A percentile compares a stretch with the other conserved stretches of the same genome.
Evolutionary conservation across 2,797 vertebrate species (phyloP).

Genomic region (Notolabrus celidotus): DNA sequence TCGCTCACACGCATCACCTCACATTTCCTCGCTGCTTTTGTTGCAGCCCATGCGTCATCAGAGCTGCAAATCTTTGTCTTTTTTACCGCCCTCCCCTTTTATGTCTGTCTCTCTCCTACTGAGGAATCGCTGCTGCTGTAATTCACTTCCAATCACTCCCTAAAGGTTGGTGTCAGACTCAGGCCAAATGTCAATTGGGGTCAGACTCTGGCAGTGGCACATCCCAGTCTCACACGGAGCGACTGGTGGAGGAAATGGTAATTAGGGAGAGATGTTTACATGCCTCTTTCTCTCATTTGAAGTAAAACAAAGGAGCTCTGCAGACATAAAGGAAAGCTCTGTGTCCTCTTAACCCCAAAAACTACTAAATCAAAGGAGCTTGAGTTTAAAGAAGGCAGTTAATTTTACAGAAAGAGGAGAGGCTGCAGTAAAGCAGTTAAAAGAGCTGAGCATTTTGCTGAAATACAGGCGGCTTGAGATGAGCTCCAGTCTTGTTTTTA

Average conservation of each 20-base stretch:
- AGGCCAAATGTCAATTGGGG: slow-evolving; percentile 74
- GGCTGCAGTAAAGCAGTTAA: slow-evolving; percentile 28
- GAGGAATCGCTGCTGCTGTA: slow-evolving; percentile 54
- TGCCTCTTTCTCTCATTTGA: slow-evolving; percentile 14
- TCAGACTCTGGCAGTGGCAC: slow-evolving; percentile 59
- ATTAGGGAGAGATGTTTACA: not conserved
- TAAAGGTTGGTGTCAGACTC: slow-evolving; percentile 66
- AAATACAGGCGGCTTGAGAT: slow-evolving; percentile 30
- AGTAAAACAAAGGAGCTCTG: slow-evolving; percentile 32
- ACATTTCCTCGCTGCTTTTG: slow-evolving; percentile 36
- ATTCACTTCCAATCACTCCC: slow-evolving; percentile 72
- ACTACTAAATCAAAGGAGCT: not conserved
- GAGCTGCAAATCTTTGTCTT: slow-evolving; percentile 6
- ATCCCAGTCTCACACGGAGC: slow-evolving; percentile 53
- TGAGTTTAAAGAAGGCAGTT: slow-evolving; percentile 32
- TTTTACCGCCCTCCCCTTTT: not conserved
- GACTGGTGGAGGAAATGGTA: slow-evolving; percentile 19
- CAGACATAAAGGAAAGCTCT: not conserved
- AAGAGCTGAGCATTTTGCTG: slow-evolving; percentile 16
- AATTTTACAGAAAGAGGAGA: slow-evolving; percentile 27
- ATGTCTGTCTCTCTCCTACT: slow-evolving; percentile 8
- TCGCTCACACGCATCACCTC: slow-evolving; percentile 51
- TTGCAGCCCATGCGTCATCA: slow-evolving; percentile 15
- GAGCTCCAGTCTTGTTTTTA: slow-evolving; percentile 48
- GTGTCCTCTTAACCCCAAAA: not conserved